Evolutionary conservation across 2,113 vertebrate genomes (phyloP).

Genomic region (Empidonax traillii): DNA sequence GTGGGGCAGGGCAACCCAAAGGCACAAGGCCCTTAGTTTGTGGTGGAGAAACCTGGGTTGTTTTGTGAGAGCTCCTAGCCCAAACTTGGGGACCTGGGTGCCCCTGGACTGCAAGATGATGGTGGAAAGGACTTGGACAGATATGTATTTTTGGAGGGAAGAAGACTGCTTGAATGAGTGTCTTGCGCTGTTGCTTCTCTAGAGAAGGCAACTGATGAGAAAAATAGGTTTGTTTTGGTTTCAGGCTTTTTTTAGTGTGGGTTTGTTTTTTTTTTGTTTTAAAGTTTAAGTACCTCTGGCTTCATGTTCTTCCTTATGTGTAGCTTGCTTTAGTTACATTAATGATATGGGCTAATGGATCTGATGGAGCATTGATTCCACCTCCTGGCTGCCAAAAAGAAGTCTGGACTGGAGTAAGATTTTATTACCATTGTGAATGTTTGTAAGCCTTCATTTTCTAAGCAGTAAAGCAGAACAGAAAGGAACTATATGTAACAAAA

Average conservation of each 20-base stretch:
- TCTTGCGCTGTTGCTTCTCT: neutral
- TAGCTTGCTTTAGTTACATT: neutral
- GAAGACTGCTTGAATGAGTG: neutral
- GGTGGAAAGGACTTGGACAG: neutral
- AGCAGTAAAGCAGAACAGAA: neutral
- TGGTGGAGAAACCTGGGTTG: neutral
- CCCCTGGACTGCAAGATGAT: neutral
- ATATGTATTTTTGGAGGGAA: neutral
- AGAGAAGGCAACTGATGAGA: neutral
- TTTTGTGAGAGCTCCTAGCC: neutral
- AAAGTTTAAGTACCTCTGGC: neutral
- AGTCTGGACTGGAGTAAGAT: neutral
- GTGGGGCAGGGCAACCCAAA: neutral
- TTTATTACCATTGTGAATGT: neutral
- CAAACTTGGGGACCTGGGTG: neutral
- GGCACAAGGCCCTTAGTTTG: neutral
- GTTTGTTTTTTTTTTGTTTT: neutral
- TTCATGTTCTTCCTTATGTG: neutral
- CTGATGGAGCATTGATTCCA: neutral
- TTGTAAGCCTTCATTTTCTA: neutral
- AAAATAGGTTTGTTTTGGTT: neutral
- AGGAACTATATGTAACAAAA: constrained; percentile 9
- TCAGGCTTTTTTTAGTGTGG: neutral
- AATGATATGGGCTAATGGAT: neutral
- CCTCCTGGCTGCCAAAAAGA: neutral